Conservation (phyloP, 1,140 invertebrate genomes). For the Catajapyx aquilonaris region DNA sequence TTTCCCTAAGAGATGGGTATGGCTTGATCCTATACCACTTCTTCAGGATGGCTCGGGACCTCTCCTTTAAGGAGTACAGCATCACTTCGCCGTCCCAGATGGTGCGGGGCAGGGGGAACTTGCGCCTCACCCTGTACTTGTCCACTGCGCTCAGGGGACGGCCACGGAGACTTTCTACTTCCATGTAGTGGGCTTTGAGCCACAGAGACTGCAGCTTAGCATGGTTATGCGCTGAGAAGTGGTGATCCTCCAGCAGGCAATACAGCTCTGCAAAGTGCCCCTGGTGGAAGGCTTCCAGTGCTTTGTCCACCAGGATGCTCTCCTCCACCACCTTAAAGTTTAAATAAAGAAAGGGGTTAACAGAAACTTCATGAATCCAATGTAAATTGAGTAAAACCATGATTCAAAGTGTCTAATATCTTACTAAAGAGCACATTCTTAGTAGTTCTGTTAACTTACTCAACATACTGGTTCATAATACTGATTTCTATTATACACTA, state of each 20-base stretch:
- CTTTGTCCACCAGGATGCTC: slow-evolving; percentile 96
- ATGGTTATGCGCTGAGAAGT: slow-evolving; percentile 91
- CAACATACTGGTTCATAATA: no score
- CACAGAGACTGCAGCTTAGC: slow-evolving; percentile 80
- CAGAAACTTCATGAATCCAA: no score
- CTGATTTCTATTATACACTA: no score
- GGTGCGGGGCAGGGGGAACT: slow-evolving; percentile 88
- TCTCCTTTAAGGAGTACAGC: slow-evolving; percentile 94
- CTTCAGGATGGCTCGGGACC: slow-evolving; percentile 70
- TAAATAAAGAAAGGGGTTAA: no score
- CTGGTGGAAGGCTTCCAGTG: slow-evolving; percentile 88
- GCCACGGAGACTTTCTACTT: slow-evolving; percentile 86
- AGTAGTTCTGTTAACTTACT: no score
- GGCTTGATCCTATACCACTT: slow-evolving; percentile 85
- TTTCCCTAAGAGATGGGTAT: slow-evolving; percentile 84
- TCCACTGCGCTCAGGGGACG: slow-evolving; percentile 76
- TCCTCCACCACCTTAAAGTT: no score
- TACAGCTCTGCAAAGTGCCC: slow-evolving; percentile 94
- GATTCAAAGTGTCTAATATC: no score
- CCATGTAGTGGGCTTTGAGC: slow-evolving; percentile 79
- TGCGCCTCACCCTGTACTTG: slow-evolving; percentile 92
- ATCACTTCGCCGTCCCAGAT: slow-evolving; percentile 99
- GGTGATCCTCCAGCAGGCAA: slow-evolving; percentile 81
- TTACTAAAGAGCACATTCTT: no score
- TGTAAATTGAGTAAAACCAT: no score